Percentiles rank a stretch among this genome's conserved stretches.
These are phyloP conservation scores for Rhagoletis pomonella DNA, from an alignment of 1,140 invertebrate genomes.

Conservation along the genomic window DNA sequence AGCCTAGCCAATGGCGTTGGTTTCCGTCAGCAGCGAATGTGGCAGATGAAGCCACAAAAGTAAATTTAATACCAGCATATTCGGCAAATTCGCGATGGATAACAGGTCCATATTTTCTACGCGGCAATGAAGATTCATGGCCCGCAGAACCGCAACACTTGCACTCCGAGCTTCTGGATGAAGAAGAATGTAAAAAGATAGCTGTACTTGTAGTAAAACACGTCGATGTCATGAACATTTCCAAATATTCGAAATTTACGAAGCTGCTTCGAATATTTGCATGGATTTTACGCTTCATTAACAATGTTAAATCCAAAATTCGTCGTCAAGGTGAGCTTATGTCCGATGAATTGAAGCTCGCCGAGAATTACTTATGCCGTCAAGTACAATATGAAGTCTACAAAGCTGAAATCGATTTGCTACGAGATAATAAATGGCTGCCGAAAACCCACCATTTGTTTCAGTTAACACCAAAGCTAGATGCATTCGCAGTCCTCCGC, in stretches of 20 bases:
- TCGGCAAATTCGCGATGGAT: constrained; percentile 56
- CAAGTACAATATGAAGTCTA: neutral
- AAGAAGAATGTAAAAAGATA: neutral
- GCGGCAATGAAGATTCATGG: constrained; percentile 47
- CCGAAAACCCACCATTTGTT: constrained; percentile 9
- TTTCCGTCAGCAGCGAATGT: constrained; percentile 62
- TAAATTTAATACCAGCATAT: neutral
- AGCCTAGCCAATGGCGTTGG: constrained; percentile 60
- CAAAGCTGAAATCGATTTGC: neutral
- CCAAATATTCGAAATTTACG: neutral
- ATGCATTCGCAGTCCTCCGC: neutral
- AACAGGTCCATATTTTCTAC: constrained; percentile 59
- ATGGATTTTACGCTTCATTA: constrained; percentile 18
- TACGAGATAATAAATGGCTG: neutral
- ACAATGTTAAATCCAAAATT: neutral
- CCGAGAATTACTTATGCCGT: constrained; percentile 32
- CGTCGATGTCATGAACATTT: neutral
- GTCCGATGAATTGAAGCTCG: neutral
- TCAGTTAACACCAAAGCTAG: constrained; percentile 1
- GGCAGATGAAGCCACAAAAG: constrained; percentile 62
- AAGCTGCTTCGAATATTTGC: constrained; percentile 1
- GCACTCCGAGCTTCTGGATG: neutral
- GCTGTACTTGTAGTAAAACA: neutral
- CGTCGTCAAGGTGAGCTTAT: too few relatives aligned
- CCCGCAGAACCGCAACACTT: neutral